These are phyloP conservation scores for Dysmachus trigonus DNA, from an alignment of 2,888 invertebrate genomes.

Conservation along the genomic window DNA sequence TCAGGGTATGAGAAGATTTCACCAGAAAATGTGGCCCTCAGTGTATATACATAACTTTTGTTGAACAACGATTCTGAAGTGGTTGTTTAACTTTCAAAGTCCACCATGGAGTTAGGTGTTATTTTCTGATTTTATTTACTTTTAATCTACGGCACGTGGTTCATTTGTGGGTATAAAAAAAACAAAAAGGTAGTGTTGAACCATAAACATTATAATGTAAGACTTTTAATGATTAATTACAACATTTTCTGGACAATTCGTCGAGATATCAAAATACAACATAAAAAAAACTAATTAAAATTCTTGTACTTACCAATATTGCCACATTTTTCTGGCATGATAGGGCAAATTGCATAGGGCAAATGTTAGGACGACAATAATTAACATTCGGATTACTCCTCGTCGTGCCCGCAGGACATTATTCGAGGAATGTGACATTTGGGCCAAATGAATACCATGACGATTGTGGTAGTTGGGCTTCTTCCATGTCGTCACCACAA, in stretches of 20 bases:
- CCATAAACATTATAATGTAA: too few relatives aligned
- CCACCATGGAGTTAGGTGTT: background rate
- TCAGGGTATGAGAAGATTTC: background rate
- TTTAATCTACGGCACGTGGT: background rate
- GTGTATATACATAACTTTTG: background rate
- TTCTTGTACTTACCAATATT: constrained; percentile 72
- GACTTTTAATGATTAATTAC: background rate
- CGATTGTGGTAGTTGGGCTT: constrained; percentile 63
- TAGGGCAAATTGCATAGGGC: constrained; percentile 90
- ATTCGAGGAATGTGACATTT: constrained; percentile 76
- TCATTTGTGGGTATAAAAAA: background rate
- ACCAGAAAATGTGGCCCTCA: background rate
- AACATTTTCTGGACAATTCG: background rate
- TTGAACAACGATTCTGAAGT: background rate
- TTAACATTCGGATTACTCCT: constrained; percentile 88
- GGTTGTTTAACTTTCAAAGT: background rate
- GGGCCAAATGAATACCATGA: constrained; percentile 66
- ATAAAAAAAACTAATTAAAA: background rate
- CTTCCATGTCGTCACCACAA: constrained; percentile 62
- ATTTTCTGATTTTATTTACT: background rate
- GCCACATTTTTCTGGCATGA: constrained; percentile 88
- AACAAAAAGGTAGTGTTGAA: background rate
- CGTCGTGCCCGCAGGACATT: constrained; percentile 82
- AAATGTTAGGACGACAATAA: constrained; percentile 88
- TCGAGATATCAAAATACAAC: background rate